Base-by-base conservation (phyloP, 2,888 invertebrate species). In the Andrena dorsata region DNA sequence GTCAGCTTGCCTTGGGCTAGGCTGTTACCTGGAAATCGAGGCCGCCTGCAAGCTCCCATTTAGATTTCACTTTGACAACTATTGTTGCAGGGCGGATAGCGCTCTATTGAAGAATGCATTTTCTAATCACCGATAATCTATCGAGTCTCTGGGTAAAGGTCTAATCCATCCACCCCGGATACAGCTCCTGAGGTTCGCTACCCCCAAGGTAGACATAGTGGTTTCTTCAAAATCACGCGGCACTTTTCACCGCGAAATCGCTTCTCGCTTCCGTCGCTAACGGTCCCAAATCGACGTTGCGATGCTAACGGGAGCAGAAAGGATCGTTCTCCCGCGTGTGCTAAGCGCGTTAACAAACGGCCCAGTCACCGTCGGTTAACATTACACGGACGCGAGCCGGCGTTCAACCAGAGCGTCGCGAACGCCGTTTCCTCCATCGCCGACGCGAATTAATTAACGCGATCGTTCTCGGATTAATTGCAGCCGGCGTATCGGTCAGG, bases 301-400 rank as follows among this genome's bases (percentile, higher is more conserved):
- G 56, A 61, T 66, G 86, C 71, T 88, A 89, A 89, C 81, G 85
- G 89, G 89, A 89, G 88, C 88, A 82, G 88, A 86, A 89, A 89
- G 85, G 72, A 86, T 86, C 75, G 82, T 80, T 82, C 60, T 72
- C 58, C 53, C 60, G 77, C 60, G 49, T 72, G 73, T 69, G 71
- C 70, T 85, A 49, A 30, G 53, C 83, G 69, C 75, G 81, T 86
- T 86, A 86, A 76, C 76, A 81, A 81, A 82, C 81, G 81, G 51
- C 65, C 58, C 71, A 51, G 77, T 82, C 73, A 77, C 76, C 76
- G 82, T 74, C 82, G 64, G 78, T 82, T 83, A 83, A 56, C 73
- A 74, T 77, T 82, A 60, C 74, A 73, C 65, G 61, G 47, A 41
- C 79, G 71, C 65, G 74, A 66, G 70, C 68, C 75, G 63, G 79